A percentile compares a stretch with the other conserved stretches of the same genome.
Evolutionary conservation across 2,113 vertebrate genomes (phyloP).

Genomic region (Melozone crissalis): DNA sequence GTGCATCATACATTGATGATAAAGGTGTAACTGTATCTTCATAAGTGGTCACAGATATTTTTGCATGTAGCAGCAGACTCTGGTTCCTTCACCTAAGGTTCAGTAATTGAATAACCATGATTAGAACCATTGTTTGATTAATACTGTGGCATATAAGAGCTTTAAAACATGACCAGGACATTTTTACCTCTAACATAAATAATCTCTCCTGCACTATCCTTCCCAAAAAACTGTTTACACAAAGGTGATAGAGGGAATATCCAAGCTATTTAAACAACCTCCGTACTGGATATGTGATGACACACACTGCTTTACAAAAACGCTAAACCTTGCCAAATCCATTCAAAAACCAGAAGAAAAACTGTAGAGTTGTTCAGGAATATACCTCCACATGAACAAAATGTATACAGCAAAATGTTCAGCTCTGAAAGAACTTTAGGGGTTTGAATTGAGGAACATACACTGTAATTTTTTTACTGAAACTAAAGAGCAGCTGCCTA

Average conservation of each 20-base stretch:
- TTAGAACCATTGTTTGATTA: not conserved
- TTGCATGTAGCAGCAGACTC: not conserved
- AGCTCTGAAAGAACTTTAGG: not conserved
- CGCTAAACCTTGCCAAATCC: not conserved
- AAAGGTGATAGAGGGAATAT: not conserved
- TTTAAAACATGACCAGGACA: not conserved
- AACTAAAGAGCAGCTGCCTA: not conserved
- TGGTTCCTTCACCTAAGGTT: not conserved
- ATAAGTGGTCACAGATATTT: not conserved
- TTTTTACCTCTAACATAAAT: not conserved
- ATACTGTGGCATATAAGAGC: not conserved
- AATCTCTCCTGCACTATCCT: not conserved
- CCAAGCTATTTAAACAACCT: not conserved
- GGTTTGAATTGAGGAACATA: not conserved
- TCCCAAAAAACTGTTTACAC: not conserved
- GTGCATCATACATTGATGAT: not conserved
- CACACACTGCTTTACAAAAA: not conserved
- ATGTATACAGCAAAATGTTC: not conserved
- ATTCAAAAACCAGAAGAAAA: not conserved
- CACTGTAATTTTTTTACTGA: not conserved
- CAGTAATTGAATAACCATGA: not conserved
- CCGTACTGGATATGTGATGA: not conserved
- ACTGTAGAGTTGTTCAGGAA: not conserved
- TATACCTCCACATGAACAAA: not conserved
- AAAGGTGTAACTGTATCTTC: not conserved